These are phyloP conservation scores for Ageneiosus marmoratus DNA, from an alignment of 2,113 vertebrate genomes.

Conservation along the genomic window DNA sequence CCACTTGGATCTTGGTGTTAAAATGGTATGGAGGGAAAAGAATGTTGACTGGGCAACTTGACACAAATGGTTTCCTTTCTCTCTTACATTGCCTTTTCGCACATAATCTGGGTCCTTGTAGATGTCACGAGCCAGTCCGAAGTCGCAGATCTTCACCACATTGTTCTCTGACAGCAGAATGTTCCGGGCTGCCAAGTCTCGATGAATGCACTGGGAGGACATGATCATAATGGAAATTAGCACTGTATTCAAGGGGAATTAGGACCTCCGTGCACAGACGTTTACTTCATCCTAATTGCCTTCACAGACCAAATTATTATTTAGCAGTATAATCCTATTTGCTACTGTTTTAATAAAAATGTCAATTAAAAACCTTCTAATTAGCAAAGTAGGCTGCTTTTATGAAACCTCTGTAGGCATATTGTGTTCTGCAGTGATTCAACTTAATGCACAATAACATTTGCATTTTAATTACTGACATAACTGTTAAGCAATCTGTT, in stretches of 20 bases:
- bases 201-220: conserved; percentile 84
- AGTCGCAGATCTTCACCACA: conserved; percentile 98
- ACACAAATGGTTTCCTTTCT: conserved; percentile 22
- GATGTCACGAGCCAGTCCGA: conserved; percentile 95
- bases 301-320: neutral
- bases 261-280: neutral
- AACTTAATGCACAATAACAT: neutral
- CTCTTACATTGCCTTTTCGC: conserved; percentile 93
- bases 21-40: neutral
- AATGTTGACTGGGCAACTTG: neutral
- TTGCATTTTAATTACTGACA: neutral
- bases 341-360: neutral
- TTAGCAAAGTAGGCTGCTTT: neutral
- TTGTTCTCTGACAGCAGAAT: conserved; percentile 95
- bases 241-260: neutral
- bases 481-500: neutral
- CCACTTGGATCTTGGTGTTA: neutral
- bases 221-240: conserved; percentile 10
- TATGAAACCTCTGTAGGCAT: neutral
- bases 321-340: neutral
- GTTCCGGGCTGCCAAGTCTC: conserved; percentile 96
- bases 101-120: conserved; percentile 99
- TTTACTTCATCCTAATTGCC: neutral
- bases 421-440: neutral
- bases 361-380: neutral